Base-by-base conservation (phyloP, 1,140 invertebrate species). In the Globodera ellingtonae region DNA sequence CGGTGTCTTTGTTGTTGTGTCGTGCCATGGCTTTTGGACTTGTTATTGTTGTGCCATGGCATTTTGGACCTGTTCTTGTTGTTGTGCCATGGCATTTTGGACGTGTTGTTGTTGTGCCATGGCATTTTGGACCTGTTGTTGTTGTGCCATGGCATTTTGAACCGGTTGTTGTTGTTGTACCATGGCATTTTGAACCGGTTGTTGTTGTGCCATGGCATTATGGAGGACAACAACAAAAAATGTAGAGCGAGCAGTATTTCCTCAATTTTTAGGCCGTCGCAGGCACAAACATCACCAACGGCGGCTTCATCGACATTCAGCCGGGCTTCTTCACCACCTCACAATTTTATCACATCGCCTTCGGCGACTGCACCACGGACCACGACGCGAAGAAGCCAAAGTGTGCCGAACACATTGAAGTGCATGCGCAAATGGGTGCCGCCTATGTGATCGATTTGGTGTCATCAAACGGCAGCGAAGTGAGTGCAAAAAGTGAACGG, bases 241-340 rank as follows among this genome's bases (percentile, higher is more conserved):
- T 52, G n/a, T n/a, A 21, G 35, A 13, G 5, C 15, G 15, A 48
- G 6, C n/a, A 44, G 50, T 52, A 46, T n/a, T n/a, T 24, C 35
- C 35, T 35, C 35, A 0, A 80, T 46, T 48, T 80, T 46, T 15
- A 81, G 76, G 67, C 59, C 9, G 24, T 79, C 2, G 50, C 79
- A 46, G 71, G 79, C 24, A 6, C 79, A 21, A 79, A 21, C 52
- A 79, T 86, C 18, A 69, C 52, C 24, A 75, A 84, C 21, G 86
- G 87, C 56, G 77, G 46, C 56, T 75, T 69, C 47, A 69, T 89
- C 18, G 83, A 87, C 62, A 84, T 87, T 62, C 73, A 84, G 35
- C 86, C 86, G 50, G 82, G 81, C 69, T 81, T 89, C 56, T 82
- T 87, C 66, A 83, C 81, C 65, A 67, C 65, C 35, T 84, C 85